Conservation (phyloP, 2,113 vertebrate species). For the Xiphophorus couchianus region DNA sequence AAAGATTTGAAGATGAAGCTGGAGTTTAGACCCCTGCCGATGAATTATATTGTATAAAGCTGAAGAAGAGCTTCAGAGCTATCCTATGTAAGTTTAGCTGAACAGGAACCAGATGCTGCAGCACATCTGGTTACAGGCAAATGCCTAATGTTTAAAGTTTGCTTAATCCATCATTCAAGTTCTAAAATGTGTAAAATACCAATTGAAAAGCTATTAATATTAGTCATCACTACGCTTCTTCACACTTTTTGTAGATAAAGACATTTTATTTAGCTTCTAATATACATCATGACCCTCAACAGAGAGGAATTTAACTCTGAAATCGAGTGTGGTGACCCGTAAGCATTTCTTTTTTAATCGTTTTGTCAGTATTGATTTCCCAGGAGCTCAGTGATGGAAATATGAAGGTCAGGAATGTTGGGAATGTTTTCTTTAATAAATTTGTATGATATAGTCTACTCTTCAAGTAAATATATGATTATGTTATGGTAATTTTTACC, state of each 20-base stretch:
- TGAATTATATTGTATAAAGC: not conserved
- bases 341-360: conserved; percentile 53
- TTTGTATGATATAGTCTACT: conserved; percentile 1
- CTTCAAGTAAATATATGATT: not conserved
- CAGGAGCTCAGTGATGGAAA: conserved; percentile 25
- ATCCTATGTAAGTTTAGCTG: not conserved
- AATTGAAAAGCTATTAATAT: not conserved
- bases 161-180: not conserved
- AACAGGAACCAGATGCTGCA: not conserved
- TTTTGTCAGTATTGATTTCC: conserved; percentile 47
- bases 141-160: not conserved
- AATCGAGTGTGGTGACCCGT: conserved; percentile 32
- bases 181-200: not conserved
- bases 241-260: not conserved
- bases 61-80: not conserved
- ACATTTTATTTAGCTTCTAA: conserved; percentile 3
- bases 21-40: not conserved
- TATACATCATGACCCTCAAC: conserved; percentile 4
- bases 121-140: not conserved
- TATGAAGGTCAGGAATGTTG: conserved; percentile 25
- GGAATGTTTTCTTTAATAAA: conserved; percentile 11
- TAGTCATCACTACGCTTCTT: not conserved
- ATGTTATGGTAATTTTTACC: not conserved
- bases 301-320: conserved; percentile 12
- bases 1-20: not conserved